A percentile compares a stretch with the other conserved stretches of the same genome.
These are phyloP conservation scores for Larimichthys crocea DNA, from an alignment of 2,113 vertebrate genomes.

Conservation along the genomic window DNA sequence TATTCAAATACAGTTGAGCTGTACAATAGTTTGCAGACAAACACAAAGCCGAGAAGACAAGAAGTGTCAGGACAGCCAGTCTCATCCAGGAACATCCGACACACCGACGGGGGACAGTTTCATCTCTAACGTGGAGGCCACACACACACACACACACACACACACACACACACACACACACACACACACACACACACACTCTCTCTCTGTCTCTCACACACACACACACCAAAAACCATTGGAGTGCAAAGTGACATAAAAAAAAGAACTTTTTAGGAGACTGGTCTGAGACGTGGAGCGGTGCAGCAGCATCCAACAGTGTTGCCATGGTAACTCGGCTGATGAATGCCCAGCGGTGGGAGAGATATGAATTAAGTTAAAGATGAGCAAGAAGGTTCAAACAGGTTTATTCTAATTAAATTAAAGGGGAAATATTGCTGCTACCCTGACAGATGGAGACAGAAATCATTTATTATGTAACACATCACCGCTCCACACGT, in stretches of 20 bases:
- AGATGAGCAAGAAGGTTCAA: neutral
- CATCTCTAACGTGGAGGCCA: neutral
- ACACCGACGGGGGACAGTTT: neutral
- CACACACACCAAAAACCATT: too few species aligned
- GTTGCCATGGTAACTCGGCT: too few species aligned
- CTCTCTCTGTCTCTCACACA: too few species aligned
- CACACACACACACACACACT: too few species aligned
- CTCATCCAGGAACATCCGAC: constrained; percentile 17
- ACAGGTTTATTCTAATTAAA: neutral
- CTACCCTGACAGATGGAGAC: neutral
- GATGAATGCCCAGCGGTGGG: too few species aligned
- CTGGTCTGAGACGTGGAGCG: too few species aligned
- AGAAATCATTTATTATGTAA: neutral
- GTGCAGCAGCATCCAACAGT: too few species aligned
- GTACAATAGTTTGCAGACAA: constrained; percentile 31
- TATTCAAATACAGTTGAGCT: constrained; percentile 48
- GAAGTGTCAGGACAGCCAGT: constrained; percentile 11
- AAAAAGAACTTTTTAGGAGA: too few species aligned
- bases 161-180: too few species aligned
- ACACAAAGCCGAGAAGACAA: neutral
- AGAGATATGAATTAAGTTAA: too few species aligned
- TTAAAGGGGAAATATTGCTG: neutral
- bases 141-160: neutral
- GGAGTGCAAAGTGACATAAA: neutral
- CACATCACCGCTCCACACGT: neutral